These are phyloP conservation scores for Amblyjoppa proteus DNA, from an alignment of 2,888 invertebrate genomes.

Conservation along the genomic window DNA sequence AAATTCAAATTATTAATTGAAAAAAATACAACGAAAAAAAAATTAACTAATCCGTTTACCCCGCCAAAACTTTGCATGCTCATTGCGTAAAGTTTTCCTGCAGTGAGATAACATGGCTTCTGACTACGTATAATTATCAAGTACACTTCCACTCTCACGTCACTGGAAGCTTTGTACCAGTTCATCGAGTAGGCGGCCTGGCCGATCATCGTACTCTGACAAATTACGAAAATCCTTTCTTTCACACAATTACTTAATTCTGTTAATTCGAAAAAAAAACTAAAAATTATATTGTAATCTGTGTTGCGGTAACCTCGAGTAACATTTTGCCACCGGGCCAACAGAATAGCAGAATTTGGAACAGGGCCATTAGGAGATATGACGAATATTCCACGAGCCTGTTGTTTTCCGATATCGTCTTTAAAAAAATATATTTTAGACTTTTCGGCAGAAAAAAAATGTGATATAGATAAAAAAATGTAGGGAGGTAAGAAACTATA, in stretches of 20 bases:
- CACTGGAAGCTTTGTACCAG: constrained; percentile 73
- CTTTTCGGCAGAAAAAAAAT: neutral
- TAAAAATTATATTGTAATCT: neutral
- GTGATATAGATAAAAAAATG: neutral
- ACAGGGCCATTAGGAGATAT: constrained; percentile 78
- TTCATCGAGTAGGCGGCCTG: constrained; percentile 71
- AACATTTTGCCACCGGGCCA: constrained; percentile 78
- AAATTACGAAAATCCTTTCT: constrained; percentile 20
- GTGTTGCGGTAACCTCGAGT: constrained; percentile 66
- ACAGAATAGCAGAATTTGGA: constrained; percentile 77
- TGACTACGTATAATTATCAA: constrained; percentile 76
- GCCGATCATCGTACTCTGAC: constrained; percentile 74
- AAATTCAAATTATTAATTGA: constrained; percentile 10
- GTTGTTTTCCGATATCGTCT: constrained; percentile 70
- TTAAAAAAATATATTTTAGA: constrained; percentile 15
- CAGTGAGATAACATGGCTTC: constrained; percentile 74
- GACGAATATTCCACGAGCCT: constrained; percentile 73
- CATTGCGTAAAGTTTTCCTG: constrained; percentile 77
- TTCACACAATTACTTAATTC: neutral
- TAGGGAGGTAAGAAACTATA: no score
- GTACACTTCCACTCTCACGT: constrained; percentile 68
- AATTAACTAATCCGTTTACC: constrained; percentile 65
- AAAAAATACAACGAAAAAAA: constrained; percentile 14
- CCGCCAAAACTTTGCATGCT: constrained; percentile 75
- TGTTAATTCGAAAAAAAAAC: neutral